Base-by-base conservation (phyloP, 2,113 vertebrate species). In the Sorex araneus region DNA sequence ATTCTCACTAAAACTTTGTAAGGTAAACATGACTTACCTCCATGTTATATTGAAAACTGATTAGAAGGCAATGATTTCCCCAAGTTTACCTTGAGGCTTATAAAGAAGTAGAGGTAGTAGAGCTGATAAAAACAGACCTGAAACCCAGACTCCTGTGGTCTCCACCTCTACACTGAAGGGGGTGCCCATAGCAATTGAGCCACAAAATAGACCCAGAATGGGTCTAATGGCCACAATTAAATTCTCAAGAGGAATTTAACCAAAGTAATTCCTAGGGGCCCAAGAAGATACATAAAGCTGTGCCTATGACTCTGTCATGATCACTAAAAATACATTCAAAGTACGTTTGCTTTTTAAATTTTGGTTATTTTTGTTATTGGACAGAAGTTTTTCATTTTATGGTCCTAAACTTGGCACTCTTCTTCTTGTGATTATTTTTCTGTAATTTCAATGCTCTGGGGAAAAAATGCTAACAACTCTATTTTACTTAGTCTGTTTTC, bases 401-500 rank as follows among this genome's bases (percentile, higher is more conserved):
- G 50, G 32, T 2, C 30, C 34, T 76, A 57, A 50, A 84, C 63
- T 90, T 80, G n/a, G 89, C 84, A 95, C 12, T 11, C 28, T 95
- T 78, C 71, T 45, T 84, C 63, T 67, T 75, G 64, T 60, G 70
- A 81, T 84, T 87, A 94, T 87, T 91, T 82, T 89, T 79, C 91
- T 78, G 67, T 88, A 66, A 93, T 76, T 74, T 92, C 63, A 69
- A 66, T 93, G n/a, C 71, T 89, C 8, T 66, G 18, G 60, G 60
- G 4, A 43, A 84, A 75, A 87, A 32, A 50, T 18, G 40, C 54
- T 81, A 76, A 57, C 34, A 77, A 75, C 57, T 94, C 71, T 79
- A 67, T 66, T 90, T 90, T 69, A 36, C 76, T 92, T 84, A 60
- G 34, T 92, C 36, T 84, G 69, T 82, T 90, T 95, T 89, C 88